A percentile compares a stretch with the other conserved stretches of the same genome.
Evolutionary conservation across 2,888 invertebrate species (phyloP).

Genomic region (Dastarcus helophoroides): DNA sequence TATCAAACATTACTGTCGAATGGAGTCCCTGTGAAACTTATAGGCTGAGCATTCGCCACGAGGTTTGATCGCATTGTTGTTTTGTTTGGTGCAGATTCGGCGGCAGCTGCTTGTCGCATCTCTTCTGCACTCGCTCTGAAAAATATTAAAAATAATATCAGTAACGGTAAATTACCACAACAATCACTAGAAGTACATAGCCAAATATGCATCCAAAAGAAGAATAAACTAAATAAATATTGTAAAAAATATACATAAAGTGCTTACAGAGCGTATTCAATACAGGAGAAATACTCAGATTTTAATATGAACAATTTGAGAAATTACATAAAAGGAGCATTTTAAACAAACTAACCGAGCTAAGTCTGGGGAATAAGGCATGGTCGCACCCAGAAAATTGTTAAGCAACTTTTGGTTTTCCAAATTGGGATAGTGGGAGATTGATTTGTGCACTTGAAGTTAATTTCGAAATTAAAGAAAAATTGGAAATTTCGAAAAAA

Average conservation of each 20-base stretch:
- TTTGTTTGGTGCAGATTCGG: constrained; percentile 20
- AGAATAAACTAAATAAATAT: constrained; percentile 4
- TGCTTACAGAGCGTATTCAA: no score
- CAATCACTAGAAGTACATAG: not conserved
- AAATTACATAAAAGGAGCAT: no score
- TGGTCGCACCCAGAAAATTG: no score
- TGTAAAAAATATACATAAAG: not conserved
- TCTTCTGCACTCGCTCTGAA: constrained; percentile 66
- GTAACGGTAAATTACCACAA: not conserved
- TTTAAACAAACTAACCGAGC: no score
- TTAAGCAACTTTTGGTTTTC: no score
- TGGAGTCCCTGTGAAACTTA: constrained; percentile 61
- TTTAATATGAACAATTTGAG: no score
- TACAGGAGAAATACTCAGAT: no score
- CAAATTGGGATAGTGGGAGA: no score
- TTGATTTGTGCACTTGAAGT: no score
- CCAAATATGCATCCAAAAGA: constrained; percentile 4
- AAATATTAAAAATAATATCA: constrained; percentile 12
- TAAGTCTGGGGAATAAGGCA: no score
- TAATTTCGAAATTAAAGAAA: no score
- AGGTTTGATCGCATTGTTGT: constrained; percentile 59
- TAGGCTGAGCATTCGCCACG: constrained; percentile 71
- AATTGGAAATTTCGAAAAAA: no score
- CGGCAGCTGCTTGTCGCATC: constrained; percentile 62
- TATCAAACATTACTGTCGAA: constrained; percentile 56